A percentile compares a stretch with the other conserved stretches of the same genome.
These are phyloP conservation scores for Standfussiana lucernea DNA, from an alignment of 2,888 invertebrate genomes.

Conservation along the genomic window DNA sequence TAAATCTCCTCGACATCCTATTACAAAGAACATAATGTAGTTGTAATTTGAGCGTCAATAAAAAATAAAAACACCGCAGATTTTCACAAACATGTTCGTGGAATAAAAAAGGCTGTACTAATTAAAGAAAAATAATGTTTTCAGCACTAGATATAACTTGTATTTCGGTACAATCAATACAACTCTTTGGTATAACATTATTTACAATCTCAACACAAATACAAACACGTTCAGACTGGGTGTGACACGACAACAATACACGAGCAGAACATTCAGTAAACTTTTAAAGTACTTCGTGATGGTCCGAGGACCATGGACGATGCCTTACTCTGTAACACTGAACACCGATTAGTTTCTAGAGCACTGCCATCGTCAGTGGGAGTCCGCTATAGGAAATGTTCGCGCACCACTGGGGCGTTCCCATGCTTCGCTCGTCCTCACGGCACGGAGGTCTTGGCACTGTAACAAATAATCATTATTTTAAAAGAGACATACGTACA, in stretches of 20 bases:
- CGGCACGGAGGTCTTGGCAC: slow-evolving; percentile 86
- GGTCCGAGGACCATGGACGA: slow-evolving; percentile 6
- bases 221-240: slow-evolving; percentile 15
- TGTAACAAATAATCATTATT: slow-evolving; percentile 77
- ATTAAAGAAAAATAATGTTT: neutral
- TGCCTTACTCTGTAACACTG: slow-evolving; percentile 47
- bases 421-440: slow-evolving; percentile 82
- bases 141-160: neutral
- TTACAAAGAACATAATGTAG: neutral
- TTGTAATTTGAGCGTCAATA: slow-evolving; percentile 3
- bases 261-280: slow-evolving; percentile 36
- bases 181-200: slow-evolving; percentile 63
- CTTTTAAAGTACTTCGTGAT: slow-evolving; percentile 20
- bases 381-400: slow-evolving; percentile 79
- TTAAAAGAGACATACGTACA: neutral
- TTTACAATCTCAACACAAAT: slow-evolving; percentile 53
- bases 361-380: slow-evolving; percentile 16
- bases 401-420: slow-evolving; percentile 75
- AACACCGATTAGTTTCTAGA: slow-evolving; percentile 53
- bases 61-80: neutral
- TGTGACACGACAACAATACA: slow-evolving; percentile 25
- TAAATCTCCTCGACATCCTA: neutral
- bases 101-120: neutral
- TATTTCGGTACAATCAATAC: slow-evolving; percentile 23
- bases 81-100: neutral